phyloP scores from a whole-genome alignment of 2,113 vertebrate genomes.

The Opisthocomus hoazin region DNA sequence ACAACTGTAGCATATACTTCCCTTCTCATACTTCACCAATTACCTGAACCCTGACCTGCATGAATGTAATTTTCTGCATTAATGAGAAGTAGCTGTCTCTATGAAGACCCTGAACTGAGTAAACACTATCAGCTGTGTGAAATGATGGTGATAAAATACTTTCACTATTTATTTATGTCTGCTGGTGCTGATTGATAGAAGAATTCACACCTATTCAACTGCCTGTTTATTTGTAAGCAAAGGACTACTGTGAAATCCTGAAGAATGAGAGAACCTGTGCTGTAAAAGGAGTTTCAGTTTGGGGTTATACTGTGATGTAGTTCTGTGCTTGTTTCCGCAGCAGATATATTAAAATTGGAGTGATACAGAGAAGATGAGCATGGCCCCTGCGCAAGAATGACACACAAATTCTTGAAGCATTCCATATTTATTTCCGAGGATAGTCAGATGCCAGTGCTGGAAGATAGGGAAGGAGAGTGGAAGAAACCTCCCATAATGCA shows the following conservation, averaged over 20 bases:
- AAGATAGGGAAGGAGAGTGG: too few species aligned
- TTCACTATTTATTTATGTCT: slow-evolving; percentile 16
- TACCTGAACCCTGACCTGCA: slow-evolving; percentile 39
- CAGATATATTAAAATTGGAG: too few species aligned
- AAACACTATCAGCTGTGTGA: slow-evolving; percentile 35
- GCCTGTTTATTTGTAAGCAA: background rate
- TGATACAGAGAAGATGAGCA: too few species aligned
- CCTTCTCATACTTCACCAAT: slow-evolving; percentile 23
- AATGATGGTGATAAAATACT: slow-evolving; percentile 31
- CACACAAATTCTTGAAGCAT: too few species aligned
- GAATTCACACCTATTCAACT: background rate
- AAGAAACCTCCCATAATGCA: too few species aligned
- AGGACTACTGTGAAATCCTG: background rate
- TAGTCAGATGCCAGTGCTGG: too few species aligned
- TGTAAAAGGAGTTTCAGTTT: background rate
- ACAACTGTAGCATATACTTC: slow-evolving; percentile 9
- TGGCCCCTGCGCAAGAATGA: too few species aligned
- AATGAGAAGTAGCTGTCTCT: slow-evolving; percentile 38
- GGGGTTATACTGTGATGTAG: background rate
- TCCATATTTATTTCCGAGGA: too few species aligned
- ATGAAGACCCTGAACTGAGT: background rate
- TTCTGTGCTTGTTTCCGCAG: too few species aligned
- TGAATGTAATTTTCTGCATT: slow-evolving; percentile 36
- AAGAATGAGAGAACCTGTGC: background rate
- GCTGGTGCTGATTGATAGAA: background rate